Evolutionary conservation across 2,113 vertebrate genomes (phyloP).

Genomic region (Cercocebus atys): DNA sequence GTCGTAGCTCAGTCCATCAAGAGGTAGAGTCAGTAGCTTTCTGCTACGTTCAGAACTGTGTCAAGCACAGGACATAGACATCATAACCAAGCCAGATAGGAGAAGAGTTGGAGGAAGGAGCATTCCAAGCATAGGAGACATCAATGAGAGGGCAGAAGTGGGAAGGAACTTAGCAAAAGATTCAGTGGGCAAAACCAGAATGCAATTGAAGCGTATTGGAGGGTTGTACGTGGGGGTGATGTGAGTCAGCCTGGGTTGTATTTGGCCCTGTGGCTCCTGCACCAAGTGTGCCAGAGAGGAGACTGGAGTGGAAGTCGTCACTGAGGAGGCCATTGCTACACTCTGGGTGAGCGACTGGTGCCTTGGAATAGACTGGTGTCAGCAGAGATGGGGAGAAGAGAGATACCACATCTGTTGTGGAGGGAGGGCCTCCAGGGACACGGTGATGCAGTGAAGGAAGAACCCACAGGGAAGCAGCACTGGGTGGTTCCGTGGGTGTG

Average conservation of each 20-base stretch:
- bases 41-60: neutral
- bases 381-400: neutral
- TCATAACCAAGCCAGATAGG: rapidly evolving
- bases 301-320: rapidly evolving
- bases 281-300: rapidly evolving
- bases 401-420: neutral
- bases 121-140: rapidly evolving
- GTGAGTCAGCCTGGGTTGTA: neutral
- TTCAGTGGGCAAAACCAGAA: rapidly evolving
- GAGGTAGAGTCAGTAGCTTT: neutral
- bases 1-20: too few relatives aligned
- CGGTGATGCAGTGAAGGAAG: rapidly evolving
- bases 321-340: too few relatives aligned
- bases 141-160: neutral
- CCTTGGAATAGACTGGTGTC: neutral
- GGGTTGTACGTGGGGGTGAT: neutral
- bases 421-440: neutral
- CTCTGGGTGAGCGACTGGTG: rapidly evolving
- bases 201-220: rapidly evolving
- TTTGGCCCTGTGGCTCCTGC: rapidly evolving
- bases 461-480: rapidly evolving
- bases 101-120: neutral
- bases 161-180: neutral
- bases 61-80: neutral
- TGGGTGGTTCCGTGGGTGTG: rapidly evolving